A percentile compares a stretch with the other conserved stretches of the same genome.
Evolutionary conservation across 2,797 vertebrate species (phyloP).

Genomic region (Mormyrus hasselquistii): DNA sequence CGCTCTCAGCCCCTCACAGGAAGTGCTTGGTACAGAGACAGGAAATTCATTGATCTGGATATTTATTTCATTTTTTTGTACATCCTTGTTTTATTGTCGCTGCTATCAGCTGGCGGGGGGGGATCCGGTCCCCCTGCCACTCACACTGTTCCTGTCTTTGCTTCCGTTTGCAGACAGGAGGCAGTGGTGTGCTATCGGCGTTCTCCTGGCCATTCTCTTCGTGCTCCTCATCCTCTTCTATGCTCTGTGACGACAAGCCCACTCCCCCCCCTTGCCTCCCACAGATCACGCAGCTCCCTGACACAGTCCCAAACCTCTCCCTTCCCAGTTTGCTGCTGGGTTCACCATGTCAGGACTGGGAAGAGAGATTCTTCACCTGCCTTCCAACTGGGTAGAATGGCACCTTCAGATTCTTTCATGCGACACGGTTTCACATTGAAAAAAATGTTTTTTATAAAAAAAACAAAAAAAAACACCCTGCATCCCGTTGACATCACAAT

Average conservation of each 20-base stretch:
- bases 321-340: background rate
- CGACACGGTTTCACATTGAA: background rate
- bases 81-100: background rate
- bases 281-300: background rate
- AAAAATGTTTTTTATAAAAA: background rate
- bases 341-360: background rate
- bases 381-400: background rate
- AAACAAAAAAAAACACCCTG: constrained; percentile 8
- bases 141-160: background rate
- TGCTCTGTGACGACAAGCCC: constrained; percentile 67
- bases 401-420: background rate
- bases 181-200: constrained; percentile 91
- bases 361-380: background rate
- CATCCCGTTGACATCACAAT: background rate
- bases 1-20: constrained; percentile 26
- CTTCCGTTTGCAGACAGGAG: constrained; percentile 73
- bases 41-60: constrained; percentile 21
- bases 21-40: constrained; percentile 26
- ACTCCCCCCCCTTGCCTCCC: background rate
- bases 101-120: background rate
- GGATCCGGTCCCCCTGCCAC: background rate
- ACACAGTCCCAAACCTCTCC: background rate
- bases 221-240: constrained; percentile 84
- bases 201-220: constrained; percentile 79
- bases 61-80: constrained; percentile 7